phyloP scores from a whole-genome alignment of 1,140 invertebrate genomes.

The Apis laboriosa region DNA sequence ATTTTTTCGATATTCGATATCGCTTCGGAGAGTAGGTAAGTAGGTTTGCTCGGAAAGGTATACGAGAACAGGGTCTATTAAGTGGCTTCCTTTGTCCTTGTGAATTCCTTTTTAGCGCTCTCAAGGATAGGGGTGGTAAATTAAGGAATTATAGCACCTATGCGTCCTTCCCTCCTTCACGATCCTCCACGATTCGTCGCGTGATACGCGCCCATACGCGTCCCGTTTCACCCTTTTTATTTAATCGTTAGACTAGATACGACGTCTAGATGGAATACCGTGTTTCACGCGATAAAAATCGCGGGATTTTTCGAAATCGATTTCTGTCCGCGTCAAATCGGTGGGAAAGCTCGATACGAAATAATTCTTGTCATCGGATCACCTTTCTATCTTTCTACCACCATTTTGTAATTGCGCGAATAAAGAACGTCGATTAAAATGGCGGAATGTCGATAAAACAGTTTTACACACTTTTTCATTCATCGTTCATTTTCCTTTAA shows the following conservation, averaged over 20 bases:
- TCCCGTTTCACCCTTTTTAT: neutral
- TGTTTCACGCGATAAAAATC: constrained; percentile 16
- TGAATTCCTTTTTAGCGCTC: neutral
- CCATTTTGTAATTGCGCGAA: neutral
- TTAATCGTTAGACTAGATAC: neutral
- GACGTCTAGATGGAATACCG: neutral
- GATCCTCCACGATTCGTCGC: neutral
- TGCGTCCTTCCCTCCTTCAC: neutral
- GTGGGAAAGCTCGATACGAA: neutral
- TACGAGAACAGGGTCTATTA: neutral
- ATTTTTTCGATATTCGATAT: neutral
- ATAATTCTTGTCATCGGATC: neutral
- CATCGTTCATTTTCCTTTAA: too few species aligned
- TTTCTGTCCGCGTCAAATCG: neutral
- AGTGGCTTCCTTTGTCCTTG: neutral
- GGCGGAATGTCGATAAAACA: neutral
- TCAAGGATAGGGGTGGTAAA: constrained; percentile 1
- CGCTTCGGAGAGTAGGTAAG: neutral
- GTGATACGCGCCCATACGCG: neutral
- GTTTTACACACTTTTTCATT: neutral
- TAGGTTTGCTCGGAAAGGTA: neutral
- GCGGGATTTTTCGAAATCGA: constrained; percentile 1
- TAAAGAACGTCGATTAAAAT: neutral
- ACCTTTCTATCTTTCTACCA: neutral
- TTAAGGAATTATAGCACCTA: constrained; percentile 14